Conservation (phyloP, 2,888 invertebrate genomes). For the Cantharis flavilabris region DNA sequence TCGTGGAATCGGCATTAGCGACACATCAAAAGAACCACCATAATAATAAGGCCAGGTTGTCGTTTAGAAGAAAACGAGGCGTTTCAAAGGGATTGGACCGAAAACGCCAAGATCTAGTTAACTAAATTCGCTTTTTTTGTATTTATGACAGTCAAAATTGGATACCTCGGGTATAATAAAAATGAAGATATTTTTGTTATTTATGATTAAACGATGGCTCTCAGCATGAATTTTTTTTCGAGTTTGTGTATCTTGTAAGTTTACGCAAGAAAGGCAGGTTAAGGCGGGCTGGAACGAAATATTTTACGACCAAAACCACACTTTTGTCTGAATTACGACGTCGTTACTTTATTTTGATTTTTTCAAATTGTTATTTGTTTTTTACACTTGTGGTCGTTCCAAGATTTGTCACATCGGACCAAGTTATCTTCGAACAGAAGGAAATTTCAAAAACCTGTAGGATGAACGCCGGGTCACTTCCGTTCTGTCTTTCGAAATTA, state of each 20-base stretch:
- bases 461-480: too few relatives aligned
- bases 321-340: constrained; percentile 3
- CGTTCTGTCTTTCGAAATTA: too few relatives aligned
- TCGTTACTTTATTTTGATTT: background rate
- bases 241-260: constrained; percentile 24
- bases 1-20: background rate
- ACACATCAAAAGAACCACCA: constrained; percentile 11
- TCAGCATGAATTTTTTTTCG: constrained; percentile 15
- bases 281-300: constrained; percentile 39
- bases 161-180: constrained; percentile 22
- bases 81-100: constrained; percentile 38
- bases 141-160: constrained; percentile 39
- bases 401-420: background rate
- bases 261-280: constrained; percentile 22
- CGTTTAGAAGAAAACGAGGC: constrained; percentile 45
- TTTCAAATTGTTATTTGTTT: background rate
- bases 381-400: background rate
- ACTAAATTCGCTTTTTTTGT: constrained; percentile 32
- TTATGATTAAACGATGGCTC: constrained; percentile 26
- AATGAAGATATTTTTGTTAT: constrained; percentile 45
- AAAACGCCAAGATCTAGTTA: constrained; percentile 35
- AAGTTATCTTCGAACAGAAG: background rate
- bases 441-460: background rate
- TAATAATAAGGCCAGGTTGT: constrained; percentile 47
- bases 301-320: constrained; percentile 29